phyloP scores from a whole-genome alignment of 2,797 vertebrate species.

The Petrocephalus sullivani region DNA sequence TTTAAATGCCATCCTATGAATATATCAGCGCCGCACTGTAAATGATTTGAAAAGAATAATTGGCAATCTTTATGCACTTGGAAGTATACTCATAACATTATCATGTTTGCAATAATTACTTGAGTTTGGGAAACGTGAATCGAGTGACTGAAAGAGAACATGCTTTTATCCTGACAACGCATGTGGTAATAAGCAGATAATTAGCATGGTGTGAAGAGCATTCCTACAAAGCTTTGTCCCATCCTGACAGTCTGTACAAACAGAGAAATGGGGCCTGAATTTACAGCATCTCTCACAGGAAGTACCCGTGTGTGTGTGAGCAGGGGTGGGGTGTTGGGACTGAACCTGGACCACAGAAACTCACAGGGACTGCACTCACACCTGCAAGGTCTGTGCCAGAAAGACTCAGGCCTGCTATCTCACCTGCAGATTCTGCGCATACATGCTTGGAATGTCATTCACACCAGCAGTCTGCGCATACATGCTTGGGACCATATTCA shows the following conservation, averaged over 20 bases:
- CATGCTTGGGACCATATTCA: not conserved
- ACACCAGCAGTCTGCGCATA: not conserved
- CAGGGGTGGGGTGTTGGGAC: not conserved
- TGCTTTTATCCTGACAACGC: not conserved
- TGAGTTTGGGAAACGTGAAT: not conserved
- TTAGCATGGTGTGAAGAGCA: not conserved
- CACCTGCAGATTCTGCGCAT: too few relatives aligned
- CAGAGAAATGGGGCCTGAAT: not conserved
- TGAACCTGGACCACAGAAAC: not conserved
- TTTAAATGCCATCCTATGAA: not conserved
- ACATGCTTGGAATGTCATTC: not conserved
- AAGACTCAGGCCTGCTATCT: not conserved
- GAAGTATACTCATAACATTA: not conserved
- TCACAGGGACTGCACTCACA: not conserved
- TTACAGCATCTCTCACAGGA: too few relatives aligned
- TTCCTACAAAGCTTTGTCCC: not conserved
- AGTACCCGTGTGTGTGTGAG: not conserved
- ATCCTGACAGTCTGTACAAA: not conserved
- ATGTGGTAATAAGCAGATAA: not conserved
- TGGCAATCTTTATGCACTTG: not conserved
- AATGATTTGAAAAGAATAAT: not conserved
- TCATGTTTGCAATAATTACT: conserved; percentile 1
- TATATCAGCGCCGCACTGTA: not conserved
- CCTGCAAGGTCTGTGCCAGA: not conserved
- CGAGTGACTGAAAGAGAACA: not conserved